A percentile compares a stretch with the other conserved stretches of the same genome.
Evolutionary conservation across 2,888 invertebrate genomes (phyloP).

Genomic region (Ophion ventricosus): DNA sequence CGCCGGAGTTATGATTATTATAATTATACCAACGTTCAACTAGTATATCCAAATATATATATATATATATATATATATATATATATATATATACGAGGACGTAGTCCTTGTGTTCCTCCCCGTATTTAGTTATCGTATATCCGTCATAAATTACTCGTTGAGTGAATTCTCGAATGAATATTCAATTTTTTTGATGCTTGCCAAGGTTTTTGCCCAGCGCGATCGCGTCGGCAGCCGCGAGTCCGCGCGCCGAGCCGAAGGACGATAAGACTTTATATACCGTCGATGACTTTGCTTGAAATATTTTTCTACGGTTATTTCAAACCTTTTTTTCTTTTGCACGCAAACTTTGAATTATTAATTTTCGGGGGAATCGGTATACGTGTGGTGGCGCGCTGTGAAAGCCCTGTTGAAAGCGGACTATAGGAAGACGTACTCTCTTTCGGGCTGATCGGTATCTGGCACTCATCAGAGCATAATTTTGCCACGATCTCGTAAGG

Average conservation of each 20-base stretch:
- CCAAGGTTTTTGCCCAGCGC: constrained; percentile 43
- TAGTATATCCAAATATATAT: not conserved
- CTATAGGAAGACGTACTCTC: constrained; percentile 1
- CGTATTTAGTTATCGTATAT: constrained; percentile 66
- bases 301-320: constrained; percentile 42
- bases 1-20: constrained; percentile 31
- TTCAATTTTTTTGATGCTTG: constrained; percentile 60
- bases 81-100: constrained; percentile 4
- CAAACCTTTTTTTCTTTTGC: constrained; percentile 9
- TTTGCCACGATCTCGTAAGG: not conserved
- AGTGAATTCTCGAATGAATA: constrained; percentile 66
- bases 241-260: constrained; percentile 38
- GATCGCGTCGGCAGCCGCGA: constrained; percentile 39
- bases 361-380: constrained; percentile 24
- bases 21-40: constrained; percentile 13
- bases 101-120: constrained; percentile 54
- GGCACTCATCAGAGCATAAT: constrained; percentile 16
- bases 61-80: not conserved
- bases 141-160: constrained; percentile 64
- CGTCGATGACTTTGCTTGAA: constrained; percentile 45
- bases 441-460: constrained; percentile 10
- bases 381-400: not conserved
- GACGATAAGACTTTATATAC: constrained; percentile 57
- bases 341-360: constrained; percentile 32
- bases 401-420: not conserved